Percentiles rank a stretch among this genome's conserved stretches.
These are phyloP conservation scores for Sebastes cheni DNA, from an alignment of 2,797 vertebrate genomes.

Conservation along the genomic window DNA sequence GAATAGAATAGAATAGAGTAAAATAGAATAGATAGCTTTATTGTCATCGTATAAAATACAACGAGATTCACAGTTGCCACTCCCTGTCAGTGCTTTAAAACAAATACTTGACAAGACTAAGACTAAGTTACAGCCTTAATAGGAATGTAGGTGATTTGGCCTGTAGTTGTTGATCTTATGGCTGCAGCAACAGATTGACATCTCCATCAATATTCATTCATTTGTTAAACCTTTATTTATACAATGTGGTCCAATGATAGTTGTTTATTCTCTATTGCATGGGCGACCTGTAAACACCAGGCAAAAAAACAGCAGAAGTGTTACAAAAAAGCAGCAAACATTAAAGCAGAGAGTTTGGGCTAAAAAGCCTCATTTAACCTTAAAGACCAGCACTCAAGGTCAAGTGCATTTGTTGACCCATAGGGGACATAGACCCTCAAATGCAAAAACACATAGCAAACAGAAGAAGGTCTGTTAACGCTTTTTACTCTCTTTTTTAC, in stretches of 20 bases:
- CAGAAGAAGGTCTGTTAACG: neutral
- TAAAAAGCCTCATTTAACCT: neutral
- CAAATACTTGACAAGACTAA: too few species aligned
- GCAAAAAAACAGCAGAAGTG: neutral
- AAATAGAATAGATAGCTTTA: too few species aligned
- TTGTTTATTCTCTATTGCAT: neutral
- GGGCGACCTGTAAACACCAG: neutral
- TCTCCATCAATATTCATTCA: neutral
- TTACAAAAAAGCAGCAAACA: neutral
- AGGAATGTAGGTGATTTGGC: neutral
- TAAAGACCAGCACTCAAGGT: rapidly evolving
- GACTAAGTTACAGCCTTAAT: too few species aligned
- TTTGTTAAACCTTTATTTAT: neutral
- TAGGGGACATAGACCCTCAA: neutral
- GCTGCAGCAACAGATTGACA: neutral
- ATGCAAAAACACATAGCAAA: neutral
- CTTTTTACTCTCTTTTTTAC: neutral
- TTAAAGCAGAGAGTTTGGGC: neutral
- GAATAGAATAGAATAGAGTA: too few species aligned
- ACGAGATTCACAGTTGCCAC: too few species aligned
- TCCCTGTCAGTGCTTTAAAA: too few species aligned
- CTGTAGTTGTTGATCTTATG: too few species aligned
- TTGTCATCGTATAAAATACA: too few species aligned
- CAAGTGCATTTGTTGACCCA: neutral
- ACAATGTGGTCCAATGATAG: neutral